These are phyloP conservation scores for Hyppa rectilinea DNA, from an alignment of 2,888 invertebrate genomes.

Conservation along the genomic window DNA sequence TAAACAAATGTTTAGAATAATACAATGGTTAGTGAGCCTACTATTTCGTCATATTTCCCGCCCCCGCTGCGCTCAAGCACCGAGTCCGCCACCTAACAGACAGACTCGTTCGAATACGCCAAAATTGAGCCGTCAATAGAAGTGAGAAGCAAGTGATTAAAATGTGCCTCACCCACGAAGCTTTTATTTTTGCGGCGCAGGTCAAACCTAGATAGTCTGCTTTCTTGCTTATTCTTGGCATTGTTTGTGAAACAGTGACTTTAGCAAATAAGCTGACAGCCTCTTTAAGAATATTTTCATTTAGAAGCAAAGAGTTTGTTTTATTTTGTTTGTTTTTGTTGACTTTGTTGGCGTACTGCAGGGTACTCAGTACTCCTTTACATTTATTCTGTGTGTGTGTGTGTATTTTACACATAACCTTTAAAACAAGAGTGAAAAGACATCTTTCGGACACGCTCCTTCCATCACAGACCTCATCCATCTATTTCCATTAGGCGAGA, in stretches of 20 bases:
- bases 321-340: slow-evolving; percentile 26
- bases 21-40: neutral
- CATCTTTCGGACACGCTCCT: too few species aligned
- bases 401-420: too few species aligned
- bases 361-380: too few species aligned
- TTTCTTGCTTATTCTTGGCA: slow-evolving; percentile 32
- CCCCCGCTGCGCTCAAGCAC: slow-evolving; percentile 16
- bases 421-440: too few species aligned
- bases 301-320: neutral
- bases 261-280: slow-evolving; percentile 59
- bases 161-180: slow-evolving; percentile 64
- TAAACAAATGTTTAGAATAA: too few species aligned
- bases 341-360: slow-evolving; percentile 14
- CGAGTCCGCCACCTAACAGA: slow-evolving; percentile 18
- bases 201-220: slow-evolving; percentile 62
- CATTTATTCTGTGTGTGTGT: too few species aligned
- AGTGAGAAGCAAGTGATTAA: slow-evolving; percentile 73
- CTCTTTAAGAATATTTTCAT: slow-evolving; percentile 39
- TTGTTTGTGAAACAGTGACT: slow-evolving; percentile 56
- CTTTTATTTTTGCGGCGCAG: slow-evolving; percentile 62
- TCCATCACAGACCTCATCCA: too few species aligned
- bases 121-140: slow-evolving; percentile 74
- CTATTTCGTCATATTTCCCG: neutral
- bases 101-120: slow-evolving; percentile 66
- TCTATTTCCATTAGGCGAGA: too few species aligned